These are phyloP conservation scores for Asarcornis scutulata DNA, from an alignment of 2,113 vertebrate species.

Conservation along the genomic window DNA sequence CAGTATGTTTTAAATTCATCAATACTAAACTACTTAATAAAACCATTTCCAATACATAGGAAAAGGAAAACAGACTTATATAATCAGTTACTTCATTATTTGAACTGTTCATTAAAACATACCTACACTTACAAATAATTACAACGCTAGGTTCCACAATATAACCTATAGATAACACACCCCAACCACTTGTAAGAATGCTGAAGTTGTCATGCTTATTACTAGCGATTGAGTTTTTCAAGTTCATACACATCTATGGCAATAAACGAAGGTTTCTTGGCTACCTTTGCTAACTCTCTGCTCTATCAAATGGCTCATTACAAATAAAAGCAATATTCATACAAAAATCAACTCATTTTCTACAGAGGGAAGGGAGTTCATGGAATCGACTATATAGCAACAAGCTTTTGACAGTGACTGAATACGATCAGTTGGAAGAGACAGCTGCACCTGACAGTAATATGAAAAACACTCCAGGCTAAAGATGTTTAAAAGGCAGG, in stretches of 20 bases:
- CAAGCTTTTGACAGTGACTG: neutral
- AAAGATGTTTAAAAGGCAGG: neutral
- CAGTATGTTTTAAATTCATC: neutral
- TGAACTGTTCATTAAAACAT: neutral
- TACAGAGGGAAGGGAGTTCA: neutral
- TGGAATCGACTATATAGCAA: neutral
- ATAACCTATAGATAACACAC: neutral
- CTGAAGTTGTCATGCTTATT: neutral
- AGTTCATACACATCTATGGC: neutral
- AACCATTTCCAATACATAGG: neutral
- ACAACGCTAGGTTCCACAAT: neutral
- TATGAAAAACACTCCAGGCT: neutral
- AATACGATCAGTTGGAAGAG: neutral
- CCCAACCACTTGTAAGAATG: neutral
- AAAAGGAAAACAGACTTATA: neutral
- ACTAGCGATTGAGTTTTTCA: neutral
- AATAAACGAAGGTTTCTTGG: neutral
- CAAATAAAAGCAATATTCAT: neutral
- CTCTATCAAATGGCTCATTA: neutral
- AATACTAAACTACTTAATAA: neutral
- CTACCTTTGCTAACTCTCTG: accelerated
- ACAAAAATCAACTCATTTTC: neutral
- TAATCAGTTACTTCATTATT: neutral
- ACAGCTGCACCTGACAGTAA: neutral
- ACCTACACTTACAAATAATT: neutral